These are phyloP conservation scores for Drosophila phalerata DNA, from an alignment of 2,888 invertebrate species.

Conservation along the genomic window DNA sequence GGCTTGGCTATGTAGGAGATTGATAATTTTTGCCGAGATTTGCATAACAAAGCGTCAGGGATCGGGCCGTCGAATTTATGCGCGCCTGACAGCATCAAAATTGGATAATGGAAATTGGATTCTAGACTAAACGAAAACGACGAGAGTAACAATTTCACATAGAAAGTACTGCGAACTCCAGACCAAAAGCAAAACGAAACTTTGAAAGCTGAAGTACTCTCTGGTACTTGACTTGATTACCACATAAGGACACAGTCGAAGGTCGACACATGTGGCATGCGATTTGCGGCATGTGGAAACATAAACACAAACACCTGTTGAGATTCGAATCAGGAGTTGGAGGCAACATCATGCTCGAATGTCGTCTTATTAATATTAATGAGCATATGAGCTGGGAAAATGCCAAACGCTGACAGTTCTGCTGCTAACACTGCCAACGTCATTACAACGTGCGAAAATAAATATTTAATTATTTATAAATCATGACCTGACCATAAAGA, in stretches of 20 bases:
- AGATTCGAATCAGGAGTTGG: slow-evolving; percentile 38
- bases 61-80: slow-evolving; percentile 55
- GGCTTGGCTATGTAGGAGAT: slow-evolving; percentile 48
- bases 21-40: slow-evolving; percentile 65
- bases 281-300: slow-evolving; percentile 1
- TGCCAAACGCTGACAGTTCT: slow-evolving; percentile 48
- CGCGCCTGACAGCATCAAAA: slow-evolving; percentile 71
- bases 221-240: slow-evolving; percentile 72
- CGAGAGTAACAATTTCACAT: slow-evolving; percentile 12
- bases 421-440: slow-evolving; percentile 48
- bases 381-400: slow-evolving; percentile 61
- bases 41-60: slow-evolving; percentile 68
- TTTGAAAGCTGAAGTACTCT: slow-evolving; percentile 34
- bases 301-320: slow-evolving; percentile 67
- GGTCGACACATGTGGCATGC: slow-evolving; percentile 51
- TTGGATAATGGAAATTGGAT: slow-evolving; percentile 81
- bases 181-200: slow-evolving; percentile 39
- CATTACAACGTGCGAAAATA: slow-evolving; percentile 77
- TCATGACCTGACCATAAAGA: slow-evolving; percentile 64
- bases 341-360: slow-evolving; percentile 11
- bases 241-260: slow-evolving; percentile 25
- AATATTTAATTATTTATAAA: slow-evolving; percentile 81
- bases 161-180: neutral
- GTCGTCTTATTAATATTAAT: slow-evolving; percentile 75
- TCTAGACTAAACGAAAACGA: slow-evolving; percentile 35